A percentile compares a stretch with the other conserved stretches of the same genome.
Conservation (phyloP, 1,140 invertebrate species). For the Penaeus vannamei region DNA sequence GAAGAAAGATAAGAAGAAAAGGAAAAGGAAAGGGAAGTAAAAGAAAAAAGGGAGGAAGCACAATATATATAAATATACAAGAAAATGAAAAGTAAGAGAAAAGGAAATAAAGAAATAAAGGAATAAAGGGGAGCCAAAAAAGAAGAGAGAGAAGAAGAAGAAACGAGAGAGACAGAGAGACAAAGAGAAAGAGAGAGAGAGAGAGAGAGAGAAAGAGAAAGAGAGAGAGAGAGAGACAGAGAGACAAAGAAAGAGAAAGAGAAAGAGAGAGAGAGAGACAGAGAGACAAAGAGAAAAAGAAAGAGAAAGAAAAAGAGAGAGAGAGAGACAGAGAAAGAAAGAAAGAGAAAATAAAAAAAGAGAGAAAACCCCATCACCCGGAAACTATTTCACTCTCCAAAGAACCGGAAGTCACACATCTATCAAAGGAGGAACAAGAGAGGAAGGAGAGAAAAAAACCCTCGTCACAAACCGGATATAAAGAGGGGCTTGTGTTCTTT, state of each 20-base stretch:
- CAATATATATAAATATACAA: not conserved
- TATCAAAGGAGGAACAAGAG: too few species aligned
- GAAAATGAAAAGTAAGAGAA: not conserved
- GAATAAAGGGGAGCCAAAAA: not conserved
- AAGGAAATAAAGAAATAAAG: not conserved
- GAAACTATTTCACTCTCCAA: too few species aligned
- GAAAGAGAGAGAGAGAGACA: not conserved
- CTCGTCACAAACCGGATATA: too few species aligned
- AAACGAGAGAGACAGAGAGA: not conserved
- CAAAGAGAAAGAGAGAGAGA: not conserved
- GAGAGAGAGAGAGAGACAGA: not conserved
- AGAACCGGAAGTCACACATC: too few species aligned
- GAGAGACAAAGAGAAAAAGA: not conserved
- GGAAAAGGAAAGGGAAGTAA: not conserved
- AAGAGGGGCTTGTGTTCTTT: too few species aligned
- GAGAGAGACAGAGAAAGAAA: too few species aligned
- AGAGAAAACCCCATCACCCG: too few species aligned
- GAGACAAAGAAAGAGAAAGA: not conserved
- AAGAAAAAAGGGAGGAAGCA: not conserved
- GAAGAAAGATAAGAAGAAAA: not conserved
- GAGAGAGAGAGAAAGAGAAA: not conserved
- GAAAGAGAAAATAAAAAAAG: too few species aligned
- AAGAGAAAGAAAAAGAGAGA: not conserved
- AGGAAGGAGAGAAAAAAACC: too few species aligned
- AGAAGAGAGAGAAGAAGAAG: not conserved